Base-by-base conservation (phyloP, 1,140 invertebrate genomes). In the Zeugodacus cucurbitae region DNA sequence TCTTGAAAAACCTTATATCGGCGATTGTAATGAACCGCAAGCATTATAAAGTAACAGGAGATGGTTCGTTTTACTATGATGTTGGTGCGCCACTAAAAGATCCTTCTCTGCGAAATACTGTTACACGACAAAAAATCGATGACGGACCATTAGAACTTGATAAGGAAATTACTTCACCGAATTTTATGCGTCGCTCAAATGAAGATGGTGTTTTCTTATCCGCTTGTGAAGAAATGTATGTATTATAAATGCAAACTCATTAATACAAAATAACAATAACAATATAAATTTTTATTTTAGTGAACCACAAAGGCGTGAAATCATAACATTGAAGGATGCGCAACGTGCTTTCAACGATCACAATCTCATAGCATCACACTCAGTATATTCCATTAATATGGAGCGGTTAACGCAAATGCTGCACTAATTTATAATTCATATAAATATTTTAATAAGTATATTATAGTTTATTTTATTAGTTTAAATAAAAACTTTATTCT, bases 1-100 rank as follows among this genome's bases (percentile, higher is more conserved):
- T 97, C 90, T 93, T 97, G 5, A 97, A 97, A 91, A 96, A 96
- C 91, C 94, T 98, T n/a, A 93, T 98, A 0, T 95, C 95, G 14
- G 95, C 95, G 10, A 95, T 97, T 14, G 93, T 98, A 70, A 95
- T 95, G 17, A 95, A 96, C 87, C 93, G 96, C 17, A 97, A 96
- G 91, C 96, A 96, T 11, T 98, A 96, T 90, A 95, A 96, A 89
- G 93, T 96, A 44, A 93, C 91, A 41, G 92, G 95, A 64, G 96
- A 97, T 74, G 95, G 94, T 3, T 94, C 95, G 58, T 97, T 97
- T 90, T 95, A 95, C 89, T 96, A 97, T 93, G 95, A 96, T 90
- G 94, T 97, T 78, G 97, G 97, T 5, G 95, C 95, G 67, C 94
- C 90, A 5, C 32, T 92, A 17, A 89, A 90, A 0, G 92, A 93